Evolutionary conservation across 1,140 invertebrate genomes (phyloP).

Genomic region (Acromyrmex heyeri): DNA sequence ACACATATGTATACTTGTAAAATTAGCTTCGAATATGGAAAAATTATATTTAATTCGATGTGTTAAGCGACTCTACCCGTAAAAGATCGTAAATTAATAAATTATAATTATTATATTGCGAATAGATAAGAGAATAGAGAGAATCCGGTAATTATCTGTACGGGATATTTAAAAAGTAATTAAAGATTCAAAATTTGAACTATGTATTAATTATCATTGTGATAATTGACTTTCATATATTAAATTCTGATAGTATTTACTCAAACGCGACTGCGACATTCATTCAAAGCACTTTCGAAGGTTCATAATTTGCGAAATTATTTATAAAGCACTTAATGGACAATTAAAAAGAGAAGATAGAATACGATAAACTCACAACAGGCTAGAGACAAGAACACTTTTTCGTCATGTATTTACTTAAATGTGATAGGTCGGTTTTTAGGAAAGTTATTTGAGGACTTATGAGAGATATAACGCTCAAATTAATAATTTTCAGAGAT

Average conservation of each 20-base stretch:
- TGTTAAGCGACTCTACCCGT: background rate
- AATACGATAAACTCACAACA: constrained; percentile 19
- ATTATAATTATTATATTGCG: constrained; percentile 19
- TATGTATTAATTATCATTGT: constrained; percentile 27
- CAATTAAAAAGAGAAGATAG: constrained; percentile 2
- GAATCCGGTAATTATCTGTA: constrained; percentile 2
- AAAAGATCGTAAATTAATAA: background rate
- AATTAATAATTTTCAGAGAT: constrained; percentile 55
- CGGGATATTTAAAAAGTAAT: constrained; percentile 33
- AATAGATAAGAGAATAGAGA: background rate
- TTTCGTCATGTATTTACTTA: constrained; percentile 47
- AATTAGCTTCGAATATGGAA: constrained; percentile 8
- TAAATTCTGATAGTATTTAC: constrained; percentile 12
- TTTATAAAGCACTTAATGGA: constrained; percentile 5
- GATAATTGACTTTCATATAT: constrained; percentile 15
- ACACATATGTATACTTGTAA: background rate
- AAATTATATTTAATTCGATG: constrained; percentile 32
- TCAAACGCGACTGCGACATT: constrained; percentile 29
- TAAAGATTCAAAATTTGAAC: constrained; percentile 40
- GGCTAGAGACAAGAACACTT: constrained; percentile 22
- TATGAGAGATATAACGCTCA: constrained; percentile 49
- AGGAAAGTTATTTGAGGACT: constrained; percentile 33
- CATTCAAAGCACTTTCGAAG: background rate
- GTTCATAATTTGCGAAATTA: constrained; percentile 31
- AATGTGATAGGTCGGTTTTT: constrained; percentile 56